A percentile compares a stretch with the other conserved stretches of the same genome.
phyloP scores from a whole-genome alignment of 1,140 invertebrate species.

The Drosophila pseudoobscura region DNA sequence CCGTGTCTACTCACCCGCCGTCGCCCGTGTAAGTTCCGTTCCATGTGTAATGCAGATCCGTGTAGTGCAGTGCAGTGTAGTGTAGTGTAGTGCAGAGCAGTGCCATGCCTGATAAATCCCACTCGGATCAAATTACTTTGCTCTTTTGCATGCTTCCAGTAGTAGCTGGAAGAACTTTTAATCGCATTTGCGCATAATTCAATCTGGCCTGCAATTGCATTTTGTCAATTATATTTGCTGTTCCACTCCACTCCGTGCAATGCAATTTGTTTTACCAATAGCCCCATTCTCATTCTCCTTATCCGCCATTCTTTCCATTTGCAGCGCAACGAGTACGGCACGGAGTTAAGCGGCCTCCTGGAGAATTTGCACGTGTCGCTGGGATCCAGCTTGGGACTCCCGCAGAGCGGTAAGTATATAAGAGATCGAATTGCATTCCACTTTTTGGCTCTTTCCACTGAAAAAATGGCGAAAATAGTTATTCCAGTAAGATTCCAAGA shows the following conservation, averaged over 20 bases:
- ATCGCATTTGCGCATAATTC: constrained; percentile 76
- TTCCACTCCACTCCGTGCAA: constrained; percentile 10
- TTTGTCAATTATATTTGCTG: constrained; percentile 67
- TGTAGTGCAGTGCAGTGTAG: neutral
- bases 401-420: constrained; percentile 68
- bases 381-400: constrained; percentile 78
- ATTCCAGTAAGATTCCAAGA: too few species aligned
- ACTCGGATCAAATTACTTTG: constrained; percentile 60
- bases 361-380: constrained; percentile 79
- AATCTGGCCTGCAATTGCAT: constrained; percentile 74
- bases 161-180: constrained; percentile 46
- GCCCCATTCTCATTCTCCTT: constrained; percentile 22
- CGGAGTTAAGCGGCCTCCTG: constrained; percentile 74
- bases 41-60: constrained; percentile 2
- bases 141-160: constrained; percentile 26
- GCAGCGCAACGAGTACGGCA: constrained; percentile 75
- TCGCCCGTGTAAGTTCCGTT: constrained; percentile 63
- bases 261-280: constrained; percentile 51
- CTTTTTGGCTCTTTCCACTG: too few species aligned
- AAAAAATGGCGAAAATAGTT: too few species aligned
- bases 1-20: constrained; percentile 80
- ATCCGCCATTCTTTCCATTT: constrained; percentile 10
- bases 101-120: constrained; percentile 55
- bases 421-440: neutral
- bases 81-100: constrained; percentile 49